A percentile compares a stretch with the other conserved stretches of the same genome.
These are phyloP conservation scores for Ceratitis capitata DNA, from an alignment of 1,140 invertebrate genomes.

Conservation along the genomic window DNA sequence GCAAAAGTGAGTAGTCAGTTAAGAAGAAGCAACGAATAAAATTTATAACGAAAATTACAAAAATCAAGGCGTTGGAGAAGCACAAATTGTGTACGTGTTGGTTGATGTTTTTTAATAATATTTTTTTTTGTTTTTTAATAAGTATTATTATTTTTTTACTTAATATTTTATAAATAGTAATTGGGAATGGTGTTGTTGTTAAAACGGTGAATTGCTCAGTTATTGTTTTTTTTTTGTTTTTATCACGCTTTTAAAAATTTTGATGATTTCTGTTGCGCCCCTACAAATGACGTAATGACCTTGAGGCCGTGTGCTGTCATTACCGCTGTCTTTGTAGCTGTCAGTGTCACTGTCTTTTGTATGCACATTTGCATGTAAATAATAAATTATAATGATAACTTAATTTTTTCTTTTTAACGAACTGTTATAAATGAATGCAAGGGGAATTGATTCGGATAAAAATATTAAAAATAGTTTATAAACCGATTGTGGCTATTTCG, in stretches of 20 bases:
- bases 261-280: neutral
- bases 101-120: neutral
- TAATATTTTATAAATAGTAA: neutral
- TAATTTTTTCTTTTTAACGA: too few species aligned
- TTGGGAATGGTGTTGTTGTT: neutral
- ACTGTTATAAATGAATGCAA: too few species aligned
- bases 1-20: neutral
- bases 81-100: conserved; percentile 6
- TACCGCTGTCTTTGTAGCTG: neutral
- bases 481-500: too few species aligned
- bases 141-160: neutral
- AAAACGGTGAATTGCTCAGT: neutral
- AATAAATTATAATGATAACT: neutral
- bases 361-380: neutral
- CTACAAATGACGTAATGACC: conserved; percentile 12
- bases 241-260: too few species aligned
- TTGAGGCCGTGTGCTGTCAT: conserved; percentile 5
- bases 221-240: neutral
- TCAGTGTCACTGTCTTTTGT: neutral
- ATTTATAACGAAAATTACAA: neutral
- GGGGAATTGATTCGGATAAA: neutral
- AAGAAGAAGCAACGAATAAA: neutral
- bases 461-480: neutral
- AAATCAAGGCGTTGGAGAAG: neutral
- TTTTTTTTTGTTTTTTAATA: neutral